These are phyloP conservation scores for Tupaia chinensis DNA, from an alignment of 2,113 vertebrate species.

Conservation along the genomic window DNA sequence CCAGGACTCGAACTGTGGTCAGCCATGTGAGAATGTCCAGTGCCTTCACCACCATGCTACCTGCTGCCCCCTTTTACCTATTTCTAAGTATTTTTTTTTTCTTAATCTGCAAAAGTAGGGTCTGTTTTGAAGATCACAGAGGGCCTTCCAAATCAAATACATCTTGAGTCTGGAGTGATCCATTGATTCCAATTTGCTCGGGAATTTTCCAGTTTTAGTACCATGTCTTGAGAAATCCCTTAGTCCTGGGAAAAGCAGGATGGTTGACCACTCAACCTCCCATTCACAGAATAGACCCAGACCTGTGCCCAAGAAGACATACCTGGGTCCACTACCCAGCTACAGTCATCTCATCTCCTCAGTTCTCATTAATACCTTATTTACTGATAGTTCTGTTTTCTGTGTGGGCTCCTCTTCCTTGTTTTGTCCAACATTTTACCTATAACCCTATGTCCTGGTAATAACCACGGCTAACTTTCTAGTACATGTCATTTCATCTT, in stretches of 20 bases:
- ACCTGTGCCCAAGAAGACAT: not conserved
- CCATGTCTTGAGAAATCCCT: not conserved
- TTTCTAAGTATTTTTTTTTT: not conserved
- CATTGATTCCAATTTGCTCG: not conserved
- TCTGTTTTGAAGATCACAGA: not conserved
- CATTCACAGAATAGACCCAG: slow-evolving; percentile 16
- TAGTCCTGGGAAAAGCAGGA: not conserved
- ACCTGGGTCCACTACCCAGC: not conserved
- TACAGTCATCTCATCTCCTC: not conserved
- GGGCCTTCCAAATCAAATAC: not conserved
- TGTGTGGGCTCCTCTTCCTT: not conserved
- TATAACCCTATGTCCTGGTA: not conserved
- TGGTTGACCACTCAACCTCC: not conserved
- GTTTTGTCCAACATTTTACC: slow-evolving; percentile 2
- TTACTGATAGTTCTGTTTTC: not conserved
- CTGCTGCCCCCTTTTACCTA: not conserved
- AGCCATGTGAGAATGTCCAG: too few species aligned
- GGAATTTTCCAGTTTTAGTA: not conserved
- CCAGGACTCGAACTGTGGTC: too few species aligned
- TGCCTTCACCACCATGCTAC: too few species aligned
- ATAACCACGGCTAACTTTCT: slow-evolving; percentile 27
- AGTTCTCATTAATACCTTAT: not conserved
- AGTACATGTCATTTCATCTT: slow-evolving; percentile 24
- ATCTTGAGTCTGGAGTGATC: not conserved
- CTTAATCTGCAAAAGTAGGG: not conserved